Conservation (phyloP, 1,140 invertebrate genomes). For the Drosophila lowei region DNA sequence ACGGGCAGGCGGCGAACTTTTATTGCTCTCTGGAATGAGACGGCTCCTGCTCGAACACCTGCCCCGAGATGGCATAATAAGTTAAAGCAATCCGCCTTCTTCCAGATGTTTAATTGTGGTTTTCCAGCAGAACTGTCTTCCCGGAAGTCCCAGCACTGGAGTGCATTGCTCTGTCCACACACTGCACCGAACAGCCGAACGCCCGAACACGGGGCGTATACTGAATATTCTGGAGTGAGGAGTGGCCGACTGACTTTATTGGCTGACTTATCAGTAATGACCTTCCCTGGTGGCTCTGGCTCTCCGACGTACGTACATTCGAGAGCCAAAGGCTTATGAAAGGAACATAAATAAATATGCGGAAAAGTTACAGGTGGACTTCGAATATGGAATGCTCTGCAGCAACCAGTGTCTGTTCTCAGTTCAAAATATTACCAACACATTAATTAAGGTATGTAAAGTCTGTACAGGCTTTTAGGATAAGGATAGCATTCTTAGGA, state of each 20-base stretch:
- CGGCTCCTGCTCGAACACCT: slow-evolving; percentile 20
- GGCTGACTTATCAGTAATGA: slow-evolving; percentile 72
- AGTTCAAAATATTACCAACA: too few species aligned
- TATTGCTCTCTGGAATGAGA: slow-evolving; percentile 41
- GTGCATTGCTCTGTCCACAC: slow-evolving; percentile 53
- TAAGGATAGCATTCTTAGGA: too few species aligned
- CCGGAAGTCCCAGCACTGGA: slow-evolving; percentile 47
- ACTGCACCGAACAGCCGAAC: background rate
- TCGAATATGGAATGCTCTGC: slow-evolving; percentile 4
- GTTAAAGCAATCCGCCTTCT: slow-evolving; percentile 53
- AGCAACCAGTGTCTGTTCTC: too few species aligned
- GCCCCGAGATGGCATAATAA: slow-evolving; percentile 54
- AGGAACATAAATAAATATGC: slow-evolving; percentile 36
- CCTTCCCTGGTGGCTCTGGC: slow-evolving; percentile 47
- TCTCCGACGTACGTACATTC: slow-evolving; percentile 40
- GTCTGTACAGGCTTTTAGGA: too few species aligned
- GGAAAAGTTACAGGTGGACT: slow-evolving; percentile 4
- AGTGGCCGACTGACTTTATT: slow-evolving; percentile 15
- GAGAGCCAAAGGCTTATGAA: slow-evolving; percentile 38
- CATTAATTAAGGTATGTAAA: too few species aligned
- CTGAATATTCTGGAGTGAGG: slow-evolving; percentile 12
- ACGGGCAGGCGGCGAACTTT: slow-evolving; percentile 54
- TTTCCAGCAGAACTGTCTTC: slow-evolving; percentile 22
- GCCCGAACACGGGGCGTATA: slow-evolving; percentile 31
- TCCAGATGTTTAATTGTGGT: slow-evolving; percentile 58